phyloP scores from a whole-genome alignment of 2,888 invertebrate genomes.

The Kuschelorhynchus macadamiae region DNA sequence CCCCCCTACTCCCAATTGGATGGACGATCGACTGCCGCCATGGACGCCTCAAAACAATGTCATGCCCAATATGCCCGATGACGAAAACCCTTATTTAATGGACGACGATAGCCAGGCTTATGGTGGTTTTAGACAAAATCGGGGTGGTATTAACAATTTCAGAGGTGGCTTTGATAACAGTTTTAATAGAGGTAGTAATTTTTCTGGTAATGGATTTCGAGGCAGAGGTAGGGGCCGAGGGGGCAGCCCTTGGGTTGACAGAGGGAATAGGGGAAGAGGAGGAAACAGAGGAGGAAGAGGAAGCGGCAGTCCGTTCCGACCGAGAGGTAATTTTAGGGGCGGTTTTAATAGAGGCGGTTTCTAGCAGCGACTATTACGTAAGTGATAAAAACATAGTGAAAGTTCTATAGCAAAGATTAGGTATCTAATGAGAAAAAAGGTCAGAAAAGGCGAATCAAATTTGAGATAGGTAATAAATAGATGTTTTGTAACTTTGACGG shows the following conservation, averaged over 20 bases:
- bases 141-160: conserved; percentile 40
- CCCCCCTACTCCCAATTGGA: conserved; percentile 22
- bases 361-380: conserved; percentile 8
- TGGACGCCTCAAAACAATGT: neutral
- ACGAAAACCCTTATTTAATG: conserved; percentile 24
- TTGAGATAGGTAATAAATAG: no score
- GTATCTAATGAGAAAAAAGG: no score
- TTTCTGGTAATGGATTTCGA: conserved; percentile 38
- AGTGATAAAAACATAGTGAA: neutral
- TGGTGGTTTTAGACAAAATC: conserved; percentile 13
- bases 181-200: conserved; percentile 44
- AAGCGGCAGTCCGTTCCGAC: conserved; percentile 26
- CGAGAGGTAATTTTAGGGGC: conserved; percentile 44
- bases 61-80: neutral
- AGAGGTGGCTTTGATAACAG: conserved; percentile 45
- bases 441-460: no score
- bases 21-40: conserved; percentile 18
- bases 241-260: conserved; percentile 34
- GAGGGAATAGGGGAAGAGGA: conserved; percentile 37
- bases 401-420: no score
- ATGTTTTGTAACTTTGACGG: no score
- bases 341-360: conserved; percentile 43
- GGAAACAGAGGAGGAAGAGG: conserved; percentile 26
- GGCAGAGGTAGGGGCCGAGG: conserved; percentile 44
- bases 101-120: conserved; percentile 16